Base-by-base conservation (phyloP, 92 coral and sea anemone species). In the Isaurus tuberculatus region DNA sequence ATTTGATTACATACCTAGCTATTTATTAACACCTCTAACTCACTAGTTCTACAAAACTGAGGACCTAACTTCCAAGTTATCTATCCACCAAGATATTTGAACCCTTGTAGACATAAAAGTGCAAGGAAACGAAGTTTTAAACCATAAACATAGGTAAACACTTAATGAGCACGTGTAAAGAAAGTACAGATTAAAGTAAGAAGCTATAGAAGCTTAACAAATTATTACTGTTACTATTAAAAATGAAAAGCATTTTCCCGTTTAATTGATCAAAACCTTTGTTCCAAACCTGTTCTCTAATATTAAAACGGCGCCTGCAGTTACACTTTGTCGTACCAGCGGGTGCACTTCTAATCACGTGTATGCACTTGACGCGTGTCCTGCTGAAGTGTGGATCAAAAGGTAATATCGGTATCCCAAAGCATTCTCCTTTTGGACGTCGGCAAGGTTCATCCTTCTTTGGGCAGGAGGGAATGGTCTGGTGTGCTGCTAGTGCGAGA, bases 261-360 rank as follows among this genome's bases (percentile, higher is more conserved):
- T 49, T 49, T 49, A 49, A 49, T 19, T 15, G 58, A 49, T 13
- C 28, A 61, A 61, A 64, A 3, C 4, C 70, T 30, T 2, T 31
- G 33, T 67, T 29, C 5, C 73, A 31, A 32, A 67, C 73, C 73
- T 67, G 73, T 67, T 67, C 46, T 34, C 73, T 67, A 2, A 0
- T 2, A 11, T 22, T n/a, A 32, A 33, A 9, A 0, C 25, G 33
- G 25, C 26, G 46, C 17, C 13, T 34, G 46, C 73, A 67, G 25
- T 67, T 28, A 30, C 73, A 67, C 14, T 31, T 67, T 32, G 73
- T 67, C 32, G 10, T 7, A 8, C 43, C 73, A 31, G 73, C 73
- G 46, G 73, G 73, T n/a, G 73, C 27, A 34, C 42, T 32, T 67
- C 73, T 67, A 17, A 67, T 19, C 43, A 67, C 42, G 20, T 67